Percentiles rank a stretch among this genome's conserved stretches.
Conservation (phyloP, 2,888 invertebrate species). For the Polyommatus iphigenia region DNA sequence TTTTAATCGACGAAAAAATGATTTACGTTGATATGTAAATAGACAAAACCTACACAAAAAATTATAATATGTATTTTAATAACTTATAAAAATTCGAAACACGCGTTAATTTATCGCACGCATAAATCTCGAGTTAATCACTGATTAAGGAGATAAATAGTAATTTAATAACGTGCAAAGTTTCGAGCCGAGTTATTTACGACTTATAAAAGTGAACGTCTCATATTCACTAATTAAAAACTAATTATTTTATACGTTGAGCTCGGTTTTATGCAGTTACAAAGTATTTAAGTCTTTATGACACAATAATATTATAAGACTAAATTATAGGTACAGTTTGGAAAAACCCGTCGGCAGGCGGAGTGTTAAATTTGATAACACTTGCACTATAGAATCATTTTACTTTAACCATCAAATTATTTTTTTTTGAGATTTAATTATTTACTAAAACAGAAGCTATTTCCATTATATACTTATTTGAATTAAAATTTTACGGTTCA, state of each 20-base stretch:
- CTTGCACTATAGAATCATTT: neutral
- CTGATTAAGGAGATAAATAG: conserved; percentile 33
- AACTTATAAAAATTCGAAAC: neutral
- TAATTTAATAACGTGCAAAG: conserved; percentile 33
- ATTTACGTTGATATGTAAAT: conserved; percentile 1
- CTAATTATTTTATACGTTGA: conserved; percentile 26
- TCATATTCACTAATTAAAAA: conserved; percentile 31
- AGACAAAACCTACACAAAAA: conserved; percentile 1
- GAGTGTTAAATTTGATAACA: neutral
- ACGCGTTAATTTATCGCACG: conserved; percentile 26
- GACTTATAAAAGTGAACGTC: conserved; percentile 33
- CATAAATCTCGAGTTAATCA: conserved; percentile 24
- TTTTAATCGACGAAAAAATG: neutral
- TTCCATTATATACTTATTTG: neutral
- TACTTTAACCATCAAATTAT: neutral
- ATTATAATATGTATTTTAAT: conserved; percentile 14
- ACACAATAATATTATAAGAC: neutral
- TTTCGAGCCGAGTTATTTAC: conserved; percentile 34
- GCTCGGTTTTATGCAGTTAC: neutral
- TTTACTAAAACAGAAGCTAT: neutral
- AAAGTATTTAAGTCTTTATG: neutral
- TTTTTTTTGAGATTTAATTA: neutral
- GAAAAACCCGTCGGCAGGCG: neutral
- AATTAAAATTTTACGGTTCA: neutral
- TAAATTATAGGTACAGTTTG: neutral